Conservation (phyloP, 2,888 invertebrate genomes). For the Lithophane semibrunnea region DNA sequence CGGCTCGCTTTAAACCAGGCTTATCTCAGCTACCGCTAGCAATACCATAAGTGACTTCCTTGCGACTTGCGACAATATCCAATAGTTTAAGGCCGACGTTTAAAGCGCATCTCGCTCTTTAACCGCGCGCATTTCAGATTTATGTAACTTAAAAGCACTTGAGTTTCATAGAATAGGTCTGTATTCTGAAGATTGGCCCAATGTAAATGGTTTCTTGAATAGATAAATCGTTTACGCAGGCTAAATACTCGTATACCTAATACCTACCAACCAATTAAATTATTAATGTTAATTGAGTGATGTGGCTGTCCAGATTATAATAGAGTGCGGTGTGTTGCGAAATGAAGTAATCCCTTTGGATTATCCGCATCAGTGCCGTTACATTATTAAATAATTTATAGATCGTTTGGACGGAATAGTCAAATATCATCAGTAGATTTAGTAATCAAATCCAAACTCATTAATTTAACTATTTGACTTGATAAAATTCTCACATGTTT, state of each 20-base stretch:
- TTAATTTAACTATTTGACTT: not conserved
- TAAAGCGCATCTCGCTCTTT: constrained; percentile 2
- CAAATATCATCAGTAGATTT: constrained; percentile 7
- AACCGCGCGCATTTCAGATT: constrained; percentile 13
- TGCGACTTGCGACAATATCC: constrained; percentile 57
- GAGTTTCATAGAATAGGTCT: not conserved
- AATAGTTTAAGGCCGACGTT: constrained; percentile 29
- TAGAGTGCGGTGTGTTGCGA: constrained; percentile 33
- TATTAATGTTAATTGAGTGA: constrained; percentile 42
- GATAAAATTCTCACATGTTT: constrained; percentile 17
- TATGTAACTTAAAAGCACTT: not conserved
- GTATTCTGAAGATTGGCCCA: not conserved
- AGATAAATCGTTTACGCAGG: not conserved
- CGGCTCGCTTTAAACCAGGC: constrained; percentile 67
- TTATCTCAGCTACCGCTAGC: constrained; percentile 71
- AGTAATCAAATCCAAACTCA: not conserved
- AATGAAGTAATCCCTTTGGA: constrained; percentile 36
- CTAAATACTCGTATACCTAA: constrained; percentile 1
- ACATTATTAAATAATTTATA: constrained; percentile 34
- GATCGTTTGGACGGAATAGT: constrained; percentile 10
- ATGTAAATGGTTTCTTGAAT: not conserved
- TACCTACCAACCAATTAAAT: constrained; percentile 29
- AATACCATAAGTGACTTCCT: constrained; percentile 63
- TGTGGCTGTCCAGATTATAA: constrained; percentile 35
- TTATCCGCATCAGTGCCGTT: constrained; percentile 22